These are phyloP conservation scores for Zeus faber DNA, from an alignment of 2,113 vertebrate species.

Conservation along the genomic window DNA sequence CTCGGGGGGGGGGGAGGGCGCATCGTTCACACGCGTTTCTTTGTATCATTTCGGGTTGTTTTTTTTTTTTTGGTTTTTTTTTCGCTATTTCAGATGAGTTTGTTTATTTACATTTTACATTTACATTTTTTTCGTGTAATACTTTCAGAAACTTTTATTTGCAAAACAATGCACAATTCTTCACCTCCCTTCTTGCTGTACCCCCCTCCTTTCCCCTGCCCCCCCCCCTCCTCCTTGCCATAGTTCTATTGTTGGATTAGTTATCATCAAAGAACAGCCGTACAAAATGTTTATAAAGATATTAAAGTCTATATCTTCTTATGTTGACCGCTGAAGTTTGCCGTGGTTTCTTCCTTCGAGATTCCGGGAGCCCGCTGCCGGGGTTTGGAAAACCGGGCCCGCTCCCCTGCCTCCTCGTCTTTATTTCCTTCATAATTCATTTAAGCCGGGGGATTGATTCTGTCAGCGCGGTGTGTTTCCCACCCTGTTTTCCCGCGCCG, in stretches of 20 bases:
- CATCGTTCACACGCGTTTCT: slow-evolving; percentile 33
- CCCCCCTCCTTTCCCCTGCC: slow-evolving; percentile 15
- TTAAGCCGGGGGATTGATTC: slow-evolving; percentile 36
- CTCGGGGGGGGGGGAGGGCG: slow-evolving; percentile 52
- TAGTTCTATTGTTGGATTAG: slow-evolving; percentile 63
- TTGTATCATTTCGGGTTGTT: slow-evolving; percentile 29
- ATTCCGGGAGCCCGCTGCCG: no score
- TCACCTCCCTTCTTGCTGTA: slow-evolving; percentile 39
- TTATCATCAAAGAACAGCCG: slow-evolving; percentile 71
- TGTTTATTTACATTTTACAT: slow-evolving; percentile 59
- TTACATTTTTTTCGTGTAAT: no score
- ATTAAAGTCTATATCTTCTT: slow-evolving; percentile 88
- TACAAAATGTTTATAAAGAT: slow-evolving; percentile 87
- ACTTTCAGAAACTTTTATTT: slow-evolving; percentile 55
- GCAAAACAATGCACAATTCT: slow-evolving; percentile 58
- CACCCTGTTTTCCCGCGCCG: slow-evolving; percentile 24
- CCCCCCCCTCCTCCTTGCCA: slow-evolving; percentile 58
- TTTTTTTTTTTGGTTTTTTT: slow-evolving; percentile 49
- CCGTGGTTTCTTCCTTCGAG: slow-evolving; percentile 50
- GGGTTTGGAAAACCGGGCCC: no score
- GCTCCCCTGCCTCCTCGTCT: neutral
- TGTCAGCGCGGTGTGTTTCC: slow-evolving; percentile 38
- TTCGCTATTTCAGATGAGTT: no score
- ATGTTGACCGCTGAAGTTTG: slow-evolving; percentile 69
- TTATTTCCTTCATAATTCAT: slow-evolving; percentile 33